phyloP scores from a whole-genome alignment of 2,797 vertebrate species.

The Orestias chungarensis region DNA sequence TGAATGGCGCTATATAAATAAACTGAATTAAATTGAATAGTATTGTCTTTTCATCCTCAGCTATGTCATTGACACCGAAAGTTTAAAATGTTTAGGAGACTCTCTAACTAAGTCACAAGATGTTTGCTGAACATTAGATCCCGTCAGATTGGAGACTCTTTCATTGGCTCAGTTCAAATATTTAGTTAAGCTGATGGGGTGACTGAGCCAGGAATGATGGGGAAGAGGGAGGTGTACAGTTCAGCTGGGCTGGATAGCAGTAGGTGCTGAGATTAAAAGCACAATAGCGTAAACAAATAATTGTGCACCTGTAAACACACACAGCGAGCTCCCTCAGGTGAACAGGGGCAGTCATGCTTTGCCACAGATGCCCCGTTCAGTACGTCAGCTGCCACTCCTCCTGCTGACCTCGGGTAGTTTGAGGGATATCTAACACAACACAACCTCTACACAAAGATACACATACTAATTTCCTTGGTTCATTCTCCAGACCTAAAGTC shows the following conservation, averaged over 20 bases:
- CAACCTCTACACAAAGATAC: conserved; percentile 29
- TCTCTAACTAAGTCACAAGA: conserved; percentile 33
- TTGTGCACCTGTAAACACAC: conserved; percentile 49
- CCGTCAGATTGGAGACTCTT: conserved; percentile 54
- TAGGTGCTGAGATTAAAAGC: conserved; percentile 67
- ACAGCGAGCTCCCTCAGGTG: conserved; percentile 74
- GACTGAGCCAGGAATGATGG: conserved; percentile 2
- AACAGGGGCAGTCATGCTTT: conserved; percentile 74
- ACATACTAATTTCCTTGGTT: conserved; percentile 27
- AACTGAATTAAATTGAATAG: not conserved
- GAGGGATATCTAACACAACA: conserved; percentile 45
- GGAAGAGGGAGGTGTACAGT: conserved; percentile 31
- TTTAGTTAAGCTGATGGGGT: conserved; percentile 69
- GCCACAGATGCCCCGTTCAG: conserved; percentile 67
- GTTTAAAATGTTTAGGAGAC: conserved; percentile 27
- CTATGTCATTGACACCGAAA: not conserved
- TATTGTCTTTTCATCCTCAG: not conserved
- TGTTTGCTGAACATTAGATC: conserved; percentile 63
- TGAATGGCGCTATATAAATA: too few relatives aligned
- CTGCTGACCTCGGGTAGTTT: conserved; percentile 63
- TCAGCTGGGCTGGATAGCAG: conserved; percentile 65
- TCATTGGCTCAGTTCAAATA: conserved; percentile 68
- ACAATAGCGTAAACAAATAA: conserved; percentile 46
- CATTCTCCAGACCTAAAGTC: conserved; percentile 18
- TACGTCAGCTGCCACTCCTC: conserved; percentile 76